Evolutionary conservation across 2,113 vertebrate species (phyloP).

Genomic region (Eira barbara): DNA sequence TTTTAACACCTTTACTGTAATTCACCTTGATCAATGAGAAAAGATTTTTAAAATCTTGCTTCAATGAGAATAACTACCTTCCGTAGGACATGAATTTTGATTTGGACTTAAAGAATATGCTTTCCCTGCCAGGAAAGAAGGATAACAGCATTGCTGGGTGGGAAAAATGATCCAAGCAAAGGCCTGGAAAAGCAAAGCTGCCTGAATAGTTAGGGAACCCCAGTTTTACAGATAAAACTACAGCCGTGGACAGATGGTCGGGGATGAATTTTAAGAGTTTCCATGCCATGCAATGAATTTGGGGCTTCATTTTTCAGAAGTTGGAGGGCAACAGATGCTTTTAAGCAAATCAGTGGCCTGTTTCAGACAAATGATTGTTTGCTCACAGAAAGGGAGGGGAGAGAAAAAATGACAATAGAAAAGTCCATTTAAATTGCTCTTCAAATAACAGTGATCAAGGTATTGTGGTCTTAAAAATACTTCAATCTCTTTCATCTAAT

Average conservation of each 20-base stretch:
- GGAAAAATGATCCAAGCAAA: not conserved
- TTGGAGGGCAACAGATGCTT: not conserved
- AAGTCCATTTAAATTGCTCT: not conserved
- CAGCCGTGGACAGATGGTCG: not conserved
- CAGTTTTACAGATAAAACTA: not conserved
- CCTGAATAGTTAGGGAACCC: not conserved
- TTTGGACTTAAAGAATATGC: not conserved
- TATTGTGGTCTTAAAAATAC: not conserved
- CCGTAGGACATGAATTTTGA: not conserved
- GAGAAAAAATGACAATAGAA: not conserved
- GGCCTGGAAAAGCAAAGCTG: not conserved
- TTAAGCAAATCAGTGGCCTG: not conserved
- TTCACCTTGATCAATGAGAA: not conserved
- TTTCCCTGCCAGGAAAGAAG: not conserved
- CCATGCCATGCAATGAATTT: not conserved
- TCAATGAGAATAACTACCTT: not conserved
- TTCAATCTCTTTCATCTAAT: not conserved
- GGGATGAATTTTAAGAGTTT: not conserved
- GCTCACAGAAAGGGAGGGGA: not conserved
- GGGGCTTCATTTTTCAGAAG: not conserved
- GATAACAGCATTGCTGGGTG: not conserved
- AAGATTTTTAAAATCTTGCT: not conserved
- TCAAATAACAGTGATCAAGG: not conserved
- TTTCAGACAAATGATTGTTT: not conserved
- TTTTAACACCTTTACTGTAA: not conserved